Conservation (phyloP, 2,888 invertebrate genomes). For the Busseola fusca region DNA sequence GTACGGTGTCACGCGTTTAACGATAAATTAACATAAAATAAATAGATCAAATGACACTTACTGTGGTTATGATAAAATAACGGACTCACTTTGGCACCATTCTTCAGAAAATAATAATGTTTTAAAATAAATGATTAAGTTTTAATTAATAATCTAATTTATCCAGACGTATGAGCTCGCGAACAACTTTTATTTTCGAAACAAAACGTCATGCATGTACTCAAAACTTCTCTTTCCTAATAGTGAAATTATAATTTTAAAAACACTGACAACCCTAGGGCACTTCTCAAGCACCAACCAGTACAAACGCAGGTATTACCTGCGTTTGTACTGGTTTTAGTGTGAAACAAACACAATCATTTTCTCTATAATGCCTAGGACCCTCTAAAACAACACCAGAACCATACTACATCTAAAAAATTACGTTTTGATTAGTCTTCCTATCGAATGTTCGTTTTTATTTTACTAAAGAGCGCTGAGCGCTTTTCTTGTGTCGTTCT, state of each 20-base stretch:
- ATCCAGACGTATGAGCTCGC: conserved; percentile 43
- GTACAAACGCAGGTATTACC: too few species aligned
- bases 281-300: background rate
- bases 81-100: conserved; percentile 51
- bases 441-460: conserved; percentile 23
- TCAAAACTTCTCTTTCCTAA: conserved; percentile 12
- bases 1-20: conserved; percentile 10
- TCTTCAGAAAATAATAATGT: conserved; percentile 43
- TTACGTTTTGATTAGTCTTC: conserved; percentile 48
- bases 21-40: background rate
- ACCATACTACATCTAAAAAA: conserved; percentile 31
- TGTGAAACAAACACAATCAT: conserved; percentile 6
- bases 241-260: conserved; percentile 26
- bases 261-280: conserved; percentile 1
- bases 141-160: conserved; percentile 29
- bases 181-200: conserved; percentile 49
- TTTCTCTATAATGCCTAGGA: conserved; percentile 9
- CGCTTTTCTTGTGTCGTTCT: conserved; percentile 33
- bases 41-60: conserved; percentile 19
- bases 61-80: conserved; percentile 9
- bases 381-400: conserved; percentile 14
- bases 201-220: conserved; percentile 9
- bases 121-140: conserved; percentile 24
- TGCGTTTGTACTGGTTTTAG: too few species aligned
- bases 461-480: conserved; percentile 29